Evolutionary conservation across 2,888 invertebrate genomes (phyloP).

Genomic region (Apantesis nais): DNA sequence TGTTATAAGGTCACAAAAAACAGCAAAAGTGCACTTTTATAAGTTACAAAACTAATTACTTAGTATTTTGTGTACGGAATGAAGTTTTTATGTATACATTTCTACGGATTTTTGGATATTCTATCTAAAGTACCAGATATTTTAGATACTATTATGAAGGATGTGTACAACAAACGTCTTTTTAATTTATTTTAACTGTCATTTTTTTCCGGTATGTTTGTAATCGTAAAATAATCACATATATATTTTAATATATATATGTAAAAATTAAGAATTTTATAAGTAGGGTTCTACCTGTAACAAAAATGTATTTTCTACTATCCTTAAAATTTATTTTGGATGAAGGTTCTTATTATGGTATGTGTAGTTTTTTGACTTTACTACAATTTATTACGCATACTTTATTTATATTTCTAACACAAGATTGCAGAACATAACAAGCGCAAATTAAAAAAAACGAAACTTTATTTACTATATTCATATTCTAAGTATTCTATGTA

Average conservation of each 20-base stretch:
- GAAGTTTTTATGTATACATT: slow-evolving; percentile 10
- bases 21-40: slow-evolving; percentile 1
- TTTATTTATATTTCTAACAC: slow-evolving; percentile 14
- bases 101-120: slow-evolving; percentile 2
- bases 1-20: background rate
- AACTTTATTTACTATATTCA: background rate
- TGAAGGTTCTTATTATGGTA: background rate
- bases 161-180: slow-evolving; percentile 18
- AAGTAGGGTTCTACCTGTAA: slow-evolving; percentile 24
- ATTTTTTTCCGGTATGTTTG: slow-evolving; percentile 16
- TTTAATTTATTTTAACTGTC: slow-evolving; percentile 35
- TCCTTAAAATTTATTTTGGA: slow-evolving; percentile 26
- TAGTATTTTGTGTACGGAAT: slow-evolving; percentile 3
- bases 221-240: slow-evolving; percentile 9
- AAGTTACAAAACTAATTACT: slow-evolving; percentile 2
- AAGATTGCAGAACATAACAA: slow-evolving; percentile 6
- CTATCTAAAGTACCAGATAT: slow-evolving; percentile 10
- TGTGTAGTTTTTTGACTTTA: background rate
- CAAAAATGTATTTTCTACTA: slow-evolving; percentile 33
- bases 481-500: background rate
- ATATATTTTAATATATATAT: slow-evolving; percentile 23
- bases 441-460: slow-evolving; percentile 4
- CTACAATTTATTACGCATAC: background rate
- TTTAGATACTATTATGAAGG: slow-evolving; percentile 1
- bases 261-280: slow-evolving; percentile 43